Percentiles rank a stretch among this genome's conserved stretches.
Evolutionary conservation across 2,888 invertebrate species (phyloP).

Genomic region (Rhopalosiphum nymphaeae): DNA sequence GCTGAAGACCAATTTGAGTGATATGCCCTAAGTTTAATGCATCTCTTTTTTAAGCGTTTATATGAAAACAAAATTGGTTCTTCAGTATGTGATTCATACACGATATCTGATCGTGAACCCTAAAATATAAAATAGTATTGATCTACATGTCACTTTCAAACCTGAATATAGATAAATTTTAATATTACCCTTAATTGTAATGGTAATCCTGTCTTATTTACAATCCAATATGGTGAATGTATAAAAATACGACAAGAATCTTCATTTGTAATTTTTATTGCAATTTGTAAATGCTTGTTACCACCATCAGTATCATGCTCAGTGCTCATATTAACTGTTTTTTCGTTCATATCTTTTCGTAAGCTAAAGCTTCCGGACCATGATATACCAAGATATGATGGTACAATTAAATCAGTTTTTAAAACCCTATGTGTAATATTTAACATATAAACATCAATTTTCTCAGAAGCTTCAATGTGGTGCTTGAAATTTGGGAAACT

Average conservation of each 20-base stretch:
- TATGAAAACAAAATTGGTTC: slow-evolving; percentile 81
- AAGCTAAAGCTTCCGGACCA: slow-evolving; percentile 82
- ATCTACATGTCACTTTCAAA: neutral
- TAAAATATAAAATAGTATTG: slow-evolving; percentile 69
- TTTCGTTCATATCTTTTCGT: slow-evolving; percentile 72
- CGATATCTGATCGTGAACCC: slow-evolving; percentile 77
- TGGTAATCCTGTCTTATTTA: slow-evolving; percentile 89
- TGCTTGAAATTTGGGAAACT: slow-evolving; percentile 73
- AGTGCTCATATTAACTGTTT: slow-evolving; percentile 77
- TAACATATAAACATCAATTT: slow-evolving; percentile 78
- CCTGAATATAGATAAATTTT: neutral
- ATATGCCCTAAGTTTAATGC: slow-evolving; percentile 74
- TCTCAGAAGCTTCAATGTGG: slow-evolving; percentile 81
- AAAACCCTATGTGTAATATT: slow-evolving; percentile 74
- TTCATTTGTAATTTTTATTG: slow-evolving; percentile 77
- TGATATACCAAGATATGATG: slow-evolving; percentile 77
- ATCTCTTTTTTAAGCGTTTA: slow-evolving; percentile 73
- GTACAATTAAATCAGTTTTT: slow-evolving; percentile 70
- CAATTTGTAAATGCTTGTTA: slow-evolving; percentile 78
- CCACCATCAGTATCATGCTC: slow-evolving; percentile 78
- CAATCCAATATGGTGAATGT: slow-evolving; percentile 88
- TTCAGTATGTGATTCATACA: slow-evolving; percentile 74
- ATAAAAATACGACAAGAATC: slow-evolving; percentile 78
- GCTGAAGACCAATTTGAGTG: slow-evolving; percentile 78
- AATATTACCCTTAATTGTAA: slow-evolving; percentile 80